These are phyloP conservation scores for Malthinus seriepunctatus DNA, from an alignment of 2,888 invertebrate genomes.

Conservation along the genomic window DNA sequence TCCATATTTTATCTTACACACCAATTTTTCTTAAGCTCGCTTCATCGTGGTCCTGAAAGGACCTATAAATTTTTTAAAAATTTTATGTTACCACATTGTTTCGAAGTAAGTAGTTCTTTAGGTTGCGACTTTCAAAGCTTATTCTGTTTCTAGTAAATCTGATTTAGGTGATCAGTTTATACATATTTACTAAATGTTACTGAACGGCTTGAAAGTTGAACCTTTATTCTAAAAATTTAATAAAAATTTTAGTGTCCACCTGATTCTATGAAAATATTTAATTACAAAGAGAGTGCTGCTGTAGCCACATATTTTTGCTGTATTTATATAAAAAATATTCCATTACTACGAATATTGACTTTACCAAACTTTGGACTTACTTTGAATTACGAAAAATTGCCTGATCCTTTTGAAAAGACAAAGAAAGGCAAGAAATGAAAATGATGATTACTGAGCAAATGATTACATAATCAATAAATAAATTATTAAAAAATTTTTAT, in stretches of 20 bases:
- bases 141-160: too few relatives aligned
- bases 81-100: constrained; percentile 44
- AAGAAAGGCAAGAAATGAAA: constrained; percentile 32
- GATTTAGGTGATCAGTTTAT: too few relatives aligned
- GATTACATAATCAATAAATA: constrained; percentile 9
- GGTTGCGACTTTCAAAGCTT: too few relatives aligned
- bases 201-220: too few relatives aligned
- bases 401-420: constrained; percentile 32
- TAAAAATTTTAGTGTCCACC: constrained; percentile 45
- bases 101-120: constrained; percentile 45
- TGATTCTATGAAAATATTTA: constrained; percentile 45
- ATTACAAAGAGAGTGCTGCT: constrained; percentile 42
- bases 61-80: constrained; percentile 49
- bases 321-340: constrained; percentile 49
- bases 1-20: constrained; percentile 51
- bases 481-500: neutral
- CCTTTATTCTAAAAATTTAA: constrained; percentile 14
- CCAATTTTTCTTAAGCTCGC: constrained; percentile 44
- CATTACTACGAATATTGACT: constrained; percentile 47
- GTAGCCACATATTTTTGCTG: constrained; percentile 48
- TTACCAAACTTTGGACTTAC: constrained; percentile 50
- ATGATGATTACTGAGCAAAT: neutral
- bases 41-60: constrained; percentile 46
- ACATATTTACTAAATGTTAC: too few relatives aligned
- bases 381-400: constrained; percentile 42